phyloP scores from a whole-genome alignment of 2,113 vertebrate genomes.

The Thryonomys swinderianus region DNA sequence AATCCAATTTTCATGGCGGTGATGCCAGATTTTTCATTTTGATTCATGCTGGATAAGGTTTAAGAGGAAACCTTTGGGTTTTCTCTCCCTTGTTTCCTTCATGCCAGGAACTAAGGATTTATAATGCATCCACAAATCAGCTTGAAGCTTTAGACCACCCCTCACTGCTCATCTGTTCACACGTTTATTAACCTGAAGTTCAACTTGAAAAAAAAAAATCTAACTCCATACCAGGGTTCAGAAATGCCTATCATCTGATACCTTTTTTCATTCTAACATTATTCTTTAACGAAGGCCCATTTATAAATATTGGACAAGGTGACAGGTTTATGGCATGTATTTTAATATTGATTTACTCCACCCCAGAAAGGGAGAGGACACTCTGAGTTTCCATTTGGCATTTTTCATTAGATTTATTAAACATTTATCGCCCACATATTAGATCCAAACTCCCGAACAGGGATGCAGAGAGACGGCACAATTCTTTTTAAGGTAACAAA shows the following conservation, averaged over 20 bases:
- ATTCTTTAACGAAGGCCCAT: slow-evolving; percentile 35
- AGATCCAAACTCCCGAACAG: neutral
- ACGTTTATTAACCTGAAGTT: slow-evolving; percentile 26
- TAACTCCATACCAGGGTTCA: neutral
- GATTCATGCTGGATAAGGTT: slow-evolving; percentile 51
- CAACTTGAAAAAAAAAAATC: neutral
- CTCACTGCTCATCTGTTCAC: neutral
- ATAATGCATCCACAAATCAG: neutral
- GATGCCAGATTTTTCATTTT: slow-evolving; percentile 70
- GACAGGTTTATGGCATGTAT: slow-evolving; percentile 28
- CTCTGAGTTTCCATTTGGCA: neutral
- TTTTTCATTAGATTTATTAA: neutral
- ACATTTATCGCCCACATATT: neutral
- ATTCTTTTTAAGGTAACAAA: neutral
- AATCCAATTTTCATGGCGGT: slow-evolving; percentile 64
- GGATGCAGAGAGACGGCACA: neutral
- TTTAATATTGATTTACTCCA: neutral
- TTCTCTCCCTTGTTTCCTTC: slow-evolving; percentile 10
- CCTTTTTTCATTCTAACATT: neutral
- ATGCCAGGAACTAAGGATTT: slow-evolving; percentile 40
- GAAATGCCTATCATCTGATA: neutral
- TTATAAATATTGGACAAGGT: neutral
- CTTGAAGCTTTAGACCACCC: neutral
- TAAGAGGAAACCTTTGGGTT: neutral
- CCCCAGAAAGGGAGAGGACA: neutral